These are phyloP conservation scores for Australoheros facetus DNA, from an alignment of 2,797 vertebrate species.

Conservation along the genomic window DNA sequence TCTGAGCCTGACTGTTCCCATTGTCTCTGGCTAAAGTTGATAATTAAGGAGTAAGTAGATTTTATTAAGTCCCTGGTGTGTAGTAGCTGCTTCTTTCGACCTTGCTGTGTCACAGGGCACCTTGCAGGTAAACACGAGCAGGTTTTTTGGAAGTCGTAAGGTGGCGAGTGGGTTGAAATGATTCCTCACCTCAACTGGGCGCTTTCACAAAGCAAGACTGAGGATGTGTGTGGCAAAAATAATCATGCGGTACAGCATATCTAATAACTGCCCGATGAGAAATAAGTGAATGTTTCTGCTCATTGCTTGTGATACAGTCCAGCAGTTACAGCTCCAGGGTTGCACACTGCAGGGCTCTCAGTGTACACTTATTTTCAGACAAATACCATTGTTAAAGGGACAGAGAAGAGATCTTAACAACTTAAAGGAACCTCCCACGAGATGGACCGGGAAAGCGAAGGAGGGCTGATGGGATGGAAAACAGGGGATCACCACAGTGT, in stretches of 20 bases:
- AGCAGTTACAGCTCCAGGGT: neutral
- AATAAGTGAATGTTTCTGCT: slow-evolving; percentile 38
- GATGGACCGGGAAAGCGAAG: slow-evolving; percentile 18
- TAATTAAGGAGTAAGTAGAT: slow-evolving; percentile 63
- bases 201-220: slow-evolving; percentile 9
- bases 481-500: slow-evolving; percentile 41
- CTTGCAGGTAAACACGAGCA: slow-evolving; percentile 31
- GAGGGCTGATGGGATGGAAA: slow-evolving; percentile 35
- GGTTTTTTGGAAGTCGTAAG: slow-evolving; percentile 6
- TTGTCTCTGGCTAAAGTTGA: slow-evolving; percentile 49
- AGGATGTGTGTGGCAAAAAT: neutral
- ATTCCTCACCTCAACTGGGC: slow-evolving; percentile 20
- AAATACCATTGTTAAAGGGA: slow-evolving; percentile 27
- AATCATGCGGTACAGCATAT: slow-evolving; percentile 12
- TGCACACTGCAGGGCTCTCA: neutral
- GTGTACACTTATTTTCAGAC: slow-evolving; percentile 19
- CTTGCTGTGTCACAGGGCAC: slow-evolving; percentile 30
- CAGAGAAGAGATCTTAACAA: slow-evolving; percentile 39
- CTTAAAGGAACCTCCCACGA: slow-evolving; percentile 46
- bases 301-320: slow-evolving; percentile 14
- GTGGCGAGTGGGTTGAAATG: neutral
- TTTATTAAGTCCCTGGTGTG: slow-evolving; percentile 45
- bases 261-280: slow-evolving; percentile 31
- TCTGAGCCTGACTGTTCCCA: slow-evolving; percentile 31
- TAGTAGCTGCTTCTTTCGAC: slow-evolving; percentile 26